Evolutionary conservation across 2,113 vertebrate species (phyloP).

Genomic region (Electrona antarctica): DNA sequence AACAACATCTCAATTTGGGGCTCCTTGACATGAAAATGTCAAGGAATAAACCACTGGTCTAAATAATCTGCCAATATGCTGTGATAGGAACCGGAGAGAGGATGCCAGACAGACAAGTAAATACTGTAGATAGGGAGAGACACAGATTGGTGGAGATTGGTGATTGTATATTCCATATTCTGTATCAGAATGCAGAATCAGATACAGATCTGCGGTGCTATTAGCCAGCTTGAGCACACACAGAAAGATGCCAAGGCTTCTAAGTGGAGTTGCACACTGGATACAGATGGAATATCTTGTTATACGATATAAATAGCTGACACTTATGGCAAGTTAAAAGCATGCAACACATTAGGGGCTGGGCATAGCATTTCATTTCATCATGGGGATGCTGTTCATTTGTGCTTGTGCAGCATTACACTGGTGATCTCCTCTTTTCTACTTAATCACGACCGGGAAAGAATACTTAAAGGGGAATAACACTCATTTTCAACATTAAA

Average conservation of each 20-base stretch:
- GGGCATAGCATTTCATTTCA: too few species aligned
- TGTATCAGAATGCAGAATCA: not conserved
- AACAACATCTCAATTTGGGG: too few species aligned
- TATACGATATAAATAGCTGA: not conserved
- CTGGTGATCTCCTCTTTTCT: too few species aligned
- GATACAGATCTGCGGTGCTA: slow-evolving; percentile 6
- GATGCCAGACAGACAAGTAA: slow-evolving; percentile 4
- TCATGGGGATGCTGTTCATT: too few species aligned
- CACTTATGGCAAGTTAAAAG: not conserved
- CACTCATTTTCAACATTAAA: too few species aligned
- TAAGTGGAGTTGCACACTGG: not conserved
- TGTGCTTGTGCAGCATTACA: too few species aligned
- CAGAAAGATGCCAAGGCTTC: not conserved
- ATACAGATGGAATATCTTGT: not conserved
- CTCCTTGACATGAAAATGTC: too few species aligned
- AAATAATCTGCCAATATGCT: too few species aligned
- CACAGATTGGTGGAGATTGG: not conserved
- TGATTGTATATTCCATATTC: slow-evolving; percentile 7
- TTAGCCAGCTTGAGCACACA: slow-evolving; percentile 1
- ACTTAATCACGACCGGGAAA: too few species aligned
- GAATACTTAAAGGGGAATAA: too few species aligned
- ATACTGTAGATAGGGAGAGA: not conserved
- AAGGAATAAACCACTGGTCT: too few species aligned
- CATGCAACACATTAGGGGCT: not conserved
- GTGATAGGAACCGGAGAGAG: slow-evolving; percentile 3